Evolutionary conservation across 2,888 invertebrate species (phyloP).

Genomic region (Anaspis maculata): DNA sequence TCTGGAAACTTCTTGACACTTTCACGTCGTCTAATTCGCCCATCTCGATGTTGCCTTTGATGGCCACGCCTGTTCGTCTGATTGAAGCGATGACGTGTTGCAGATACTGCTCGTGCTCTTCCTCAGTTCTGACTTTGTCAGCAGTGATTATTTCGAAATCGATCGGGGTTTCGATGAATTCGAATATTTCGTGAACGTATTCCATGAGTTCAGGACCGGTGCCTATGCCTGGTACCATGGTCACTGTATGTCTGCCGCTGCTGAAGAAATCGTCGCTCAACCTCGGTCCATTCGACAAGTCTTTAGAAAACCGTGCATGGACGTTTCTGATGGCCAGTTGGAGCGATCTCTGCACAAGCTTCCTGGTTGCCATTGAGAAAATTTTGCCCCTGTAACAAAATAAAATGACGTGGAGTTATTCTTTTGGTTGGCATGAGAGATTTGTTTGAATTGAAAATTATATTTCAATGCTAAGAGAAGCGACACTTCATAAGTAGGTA

Average conservation of each 20-base stretch:
- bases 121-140: slow-evolving; percentile 10
- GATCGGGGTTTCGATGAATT: slow-evolving; percentile 29
- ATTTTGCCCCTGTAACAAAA: no score
- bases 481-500: no score
- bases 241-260: slow-evolving; percentile 25
- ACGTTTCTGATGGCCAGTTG: no score
- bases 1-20: slow-evolving; percentile 41
- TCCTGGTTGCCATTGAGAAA: no score
- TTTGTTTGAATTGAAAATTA: no score
- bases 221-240: slow-evolving; percentile 27
- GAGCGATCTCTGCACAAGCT: no score
- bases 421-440: no score
- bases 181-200: slow-evolving; percentile 28
- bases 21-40: not conserved
- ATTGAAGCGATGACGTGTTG: slow-evolving; percentile 29
- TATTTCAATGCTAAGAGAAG: no score
- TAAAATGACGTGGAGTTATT: no score
- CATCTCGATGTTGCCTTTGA: slow-evolving; percentile 23
- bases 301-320: no score
- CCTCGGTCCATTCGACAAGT: no score
- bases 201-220: slow-evolving; percentile 34
- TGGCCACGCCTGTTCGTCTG: slow-evolving; percentile 30
- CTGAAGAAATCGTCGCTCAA: no score
- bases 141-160: slow-evolving; percentile 32
- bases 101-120: slow-evolving; percentile 17